These are phyloP conservation scores for Pelobates cultripes DNA, from an alignment of 2,797 vertebrate genomes.

Conservation along the genomic window DNA sequence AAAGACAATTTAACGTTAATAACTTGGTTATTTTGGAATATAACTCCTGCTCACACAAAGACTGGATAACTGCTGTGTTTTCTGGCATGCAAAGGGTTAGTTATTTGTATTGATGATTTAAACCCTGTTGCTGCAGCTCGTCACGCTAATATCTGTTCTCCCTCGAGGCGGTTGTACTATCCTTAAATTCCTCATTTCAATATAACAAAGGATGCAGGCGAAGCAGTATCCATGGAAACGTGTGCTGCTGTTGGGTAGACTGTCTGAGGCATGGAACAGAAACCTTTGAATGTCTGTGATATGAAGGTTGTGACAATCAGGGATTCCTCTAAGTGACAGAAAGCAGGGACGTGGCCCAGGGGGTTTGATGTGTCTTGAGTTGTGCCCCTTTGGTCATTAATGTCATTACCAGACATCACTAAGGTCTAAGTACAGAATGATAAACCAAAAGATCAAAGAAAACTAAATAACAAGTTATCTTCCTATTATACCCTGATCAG, in stretches of 20 bases:
- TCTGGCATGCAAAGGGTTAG: background rate
- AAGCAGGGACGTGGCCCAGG: too few relatives aligned
- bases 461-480: too few relatives aligned
- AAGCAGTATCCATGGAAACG: background rate
- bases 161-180: conserved; percentile 42
- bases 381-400: background rate
- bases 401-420: background rate
- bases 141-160: conserved; percentile 28
- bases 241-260: background rate
- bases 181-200: conserved; percentile 36
- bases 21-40: too few relatives aligned
- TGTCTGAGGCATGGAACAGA: too few relatives aligned
- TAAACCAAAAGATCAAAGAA: too few relatives aligned
- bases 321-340: background rate
- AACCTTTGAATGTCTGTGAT: background rate
- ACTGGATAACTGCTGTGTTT: too few relatives aligned
- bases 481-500: too few relatives aligned
- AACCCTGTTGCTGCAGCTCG: background rate
- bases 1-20: too few relatives aligned
- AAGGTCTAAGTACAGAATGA: background rate
- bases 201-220: conserved; percentile 9
- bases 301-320: background rate
- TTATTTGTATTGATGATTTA: conserved; percentile 11
- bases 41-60: too few relatives aligned
- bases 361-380: background rate